phyloP scores from a whole-genome alignment of 2,113 vertebrate species.

The Saimiri boliviensis region DNA sequence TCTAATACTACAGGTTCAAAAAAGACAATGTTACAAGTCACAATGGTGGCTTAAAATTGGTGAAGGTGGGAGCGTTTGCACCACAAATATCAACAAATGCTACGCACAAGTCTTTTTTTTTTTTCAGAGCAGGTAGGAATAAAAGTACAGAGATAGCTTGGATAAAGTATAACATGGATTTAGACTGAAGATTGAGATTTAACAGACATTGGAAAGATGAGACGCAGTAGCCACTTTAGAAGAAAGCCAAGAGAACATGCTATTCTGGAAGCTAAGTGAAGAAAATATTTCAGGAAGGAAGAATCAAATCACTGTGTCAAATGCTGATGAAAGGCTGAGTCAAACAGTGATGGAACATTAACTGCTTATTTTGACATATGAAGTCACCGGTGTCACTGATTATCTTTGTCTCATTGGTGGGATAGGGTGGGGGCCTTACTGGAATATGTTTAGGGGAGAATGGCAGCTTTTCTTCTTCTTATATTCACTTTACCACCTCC shows the following conservation, averaged over 20 bases:
- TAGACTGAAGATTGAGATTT: background rate
- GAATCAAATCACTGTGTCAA: background rate
- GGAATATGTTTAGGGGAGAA: background rate
- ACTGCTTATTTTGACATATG: background rate
- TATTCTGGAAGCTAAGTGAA: background rate
- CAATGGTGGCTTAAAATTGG: background rate
- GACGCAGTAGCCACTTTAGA: background rate
- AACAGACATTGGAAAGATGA: background rate
- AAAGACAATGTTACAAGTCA: background rate
- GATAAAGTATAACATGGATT: background rate
- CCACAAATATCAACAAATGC: background rate
- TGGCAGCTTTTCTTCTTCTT: background rate
- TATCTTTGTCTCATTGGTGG: too few species aligned
- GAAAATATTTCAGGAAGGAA: background rate
- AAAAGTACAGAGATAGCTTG: background rate
- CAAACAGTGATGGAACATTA: background rate
- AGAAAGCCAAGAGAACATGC: background rate
- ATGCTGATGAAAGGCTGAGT: background rate
- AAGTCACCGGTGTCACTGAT: background rate
- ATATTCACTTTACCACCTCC: background rate
- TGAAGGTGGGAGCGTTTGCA: background rate
- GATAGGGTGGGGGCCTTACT: background rate
- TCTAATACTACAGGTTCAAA: background rate
- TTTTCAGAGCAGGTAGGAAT: background rate
- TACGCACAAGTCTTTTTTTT: background rate